Conservation (phyloP, 1,140 invertebrate species). For the Bombus ignitus region DNA sequence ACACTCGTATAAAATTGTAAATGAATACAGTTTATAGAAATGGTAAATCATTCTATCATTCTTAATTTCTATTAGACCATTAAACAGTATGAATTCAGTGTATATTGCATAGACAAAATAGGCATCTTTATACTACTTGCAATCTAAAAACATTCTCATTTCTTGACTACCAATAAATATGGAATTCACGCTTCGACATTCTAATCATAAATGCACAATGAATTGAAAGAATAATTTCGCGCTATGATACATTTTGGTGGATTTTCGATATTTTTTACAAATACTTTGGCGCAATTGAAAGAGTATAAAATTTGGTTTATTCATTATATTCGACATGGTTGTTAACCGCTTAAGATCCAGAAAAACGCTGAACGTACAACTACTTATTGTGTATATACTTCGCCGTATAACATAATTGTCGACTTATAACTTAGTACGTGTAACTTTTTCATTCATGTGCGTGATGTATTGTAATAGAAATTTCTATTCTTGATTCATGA, state of each 20-base stretch:
- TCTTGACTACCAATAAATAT: not conserved
- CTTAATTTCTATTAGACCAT: constrained; percentile 28
- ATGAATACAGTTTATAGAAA: not conserved
- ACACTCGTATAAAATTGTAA: constrained; percentile 17
- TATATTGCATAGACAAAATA: constrained; percentile 36
- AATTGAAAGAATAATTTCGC: constrained; percentile 15
- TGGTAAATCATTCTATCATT: constrained; percentile 20
- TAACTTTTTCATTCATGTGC: constrained; percentile 50
- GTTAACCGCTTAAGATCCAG: constrained; percentile 30
- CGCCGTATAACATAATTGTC: constrained; percentile 37
- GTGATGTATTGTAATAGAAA: constrained; percentile 56
- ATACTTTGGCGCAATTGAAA: constrained; percentile 28
- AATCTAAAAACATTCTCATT: constrained; percentile 16
- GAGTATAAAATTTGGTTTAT: constrained; percentile 48
- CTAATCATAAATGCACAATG: constrained; percentile 7
- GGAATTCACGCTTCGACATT: constrained; percentile 25
- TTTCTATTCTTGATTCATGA: constrained; percentile 38
- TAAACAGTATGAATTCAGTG: constrained; percentile 21
- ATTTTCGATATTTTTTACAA: constrained; percentile 10
- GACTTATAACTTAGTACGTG: constrained; percentile 43
- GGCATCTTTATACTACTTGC: constrained; percentile 18
- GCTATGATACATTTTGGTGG: constrained; percentile 19
- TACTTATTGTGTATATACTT: constrained; percentile 44
- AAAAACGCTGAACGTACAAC: constrained; percentile 43
- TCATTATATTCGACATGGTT: constrained; percentile 14